phyloP scores from a whole-genome alignment of 1,140 invertebrate species.

The Eupristina koningsbergeri region DNA sequence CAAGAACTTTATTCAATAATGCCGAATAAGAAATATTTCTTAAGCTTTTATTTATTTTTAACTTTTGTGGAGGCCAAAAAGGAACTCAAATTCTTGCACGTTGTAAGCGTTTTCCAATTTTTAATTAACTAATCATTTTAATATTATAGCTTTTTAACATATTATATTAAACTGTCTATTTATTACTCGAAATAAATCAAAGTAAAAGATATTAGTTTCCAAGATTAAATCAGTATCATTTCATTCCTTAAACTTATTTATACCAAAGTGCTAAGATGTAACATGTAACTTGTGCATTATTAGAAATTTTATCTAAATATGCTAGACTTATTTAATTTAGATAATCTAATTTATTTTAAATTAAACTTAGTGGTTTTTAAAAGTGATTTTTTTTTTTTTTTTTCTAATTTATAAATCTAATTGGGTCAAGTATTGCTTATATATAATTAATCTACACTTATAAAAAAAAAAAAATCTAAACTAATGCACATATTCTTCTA shows the following conservation, averaged over 20 bases:
- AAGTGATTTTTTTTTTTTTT: no score
- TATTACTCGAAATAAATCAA: not conserved
- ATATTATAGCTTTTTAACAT: not conserved
- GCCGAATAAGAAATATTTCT: not conserved
- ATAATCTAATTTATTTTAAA: no score
- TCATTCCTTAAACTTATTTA: not conserved
- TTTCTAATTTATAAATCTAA: no score
- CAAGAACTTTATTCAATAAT: not conserved
- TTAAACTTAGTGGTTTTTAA: no score
- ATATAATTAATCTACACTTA: not conserved
- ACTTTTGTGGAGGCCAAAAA: not conserved
- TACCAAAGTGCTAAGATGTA: not conserved
- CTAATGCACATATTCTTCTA: constrained; percentile 38
- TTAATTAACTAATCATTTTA: not conserved
- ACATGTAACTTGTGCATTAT: no score
- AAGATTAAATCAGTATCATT: not conserved
- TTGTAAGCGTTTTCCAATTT: not conserved
- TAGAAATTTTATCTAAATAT: no score
- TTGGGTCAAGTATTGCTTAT: not conserved
- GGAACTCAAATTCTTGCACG: not conserved
- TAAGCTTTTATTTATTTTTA: not conserved
- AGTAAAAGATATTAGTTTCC: not conserved
- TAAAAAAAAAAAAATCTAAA: not conserved
- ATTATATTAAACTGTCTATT: not conserved
- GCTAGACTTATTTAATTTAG: no score